Evolutionary conservation across 2,888 invertebrate genomes (phyloP).

Genomic region (Polymixis flavicincta): DNA sequence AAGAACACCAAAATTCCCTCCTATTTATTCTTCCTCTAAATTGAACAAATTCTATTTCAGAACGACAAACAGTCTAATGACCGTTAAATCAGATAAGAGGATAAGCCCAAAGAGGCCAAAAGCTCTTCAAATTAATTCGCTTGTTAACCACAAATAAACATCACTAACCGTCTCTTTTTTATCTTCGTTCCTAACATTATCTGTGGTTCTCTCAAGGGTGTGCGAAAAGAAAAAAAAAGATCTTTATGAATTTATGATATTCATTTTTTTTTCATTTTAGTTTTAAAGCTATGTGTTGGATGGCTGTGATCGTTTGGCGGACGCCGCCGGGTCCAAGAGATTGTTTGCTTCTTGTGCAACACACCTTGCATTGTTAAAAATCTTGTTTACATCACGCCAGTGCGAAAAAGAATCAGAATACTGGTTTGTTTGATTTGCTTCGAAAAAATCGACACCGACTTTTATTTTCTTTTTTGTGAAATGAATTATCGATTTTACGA

Average conservation of each 20-base stretch:
- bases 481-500: slow-evolving; percentile 1
- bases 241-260: slow-evolving; percentile 34
- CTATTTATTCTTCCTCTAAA: neutral
- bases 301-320: slow-evolving; percentile 82
- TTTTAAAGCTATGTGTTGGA: slow-evolving; percentile 27
- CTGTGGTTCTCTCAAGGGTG: slow-evolving; percentile 82
- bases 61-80: slow-evolving; percentile 50
- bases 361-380: slow-evolving; percentile 74
- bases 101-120: slow-evolving; percentile 50
- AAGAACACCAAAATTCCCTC: neutral
- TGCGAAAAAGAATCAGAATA: slow-evolving; percentile 72
- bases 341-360: slow-evolving; percentile 65
- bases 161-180: slow-evolving; percentile 68
- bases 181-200: slow-evolving; percentile 75
- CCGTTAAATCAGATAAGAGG: slow-evolving; percentile 64
- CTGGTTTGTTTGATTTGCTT: slow-evolving; percentile 48
- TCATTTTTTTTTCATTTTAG: slow-evolving; percentile 36
- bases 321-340: slow-evolving; percentile 77
- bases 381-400: slow-evolving; percentile 77
- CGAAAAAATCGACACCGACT: slow-evolving; percentile 27
- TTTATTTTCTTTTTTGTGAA: slow-evolving; percentile 43
- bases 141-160: slow-evolving; percentile 71
- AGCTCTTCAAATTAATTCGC: slow-evolving; percentile 68
- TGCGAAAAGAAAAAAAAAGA: slow-evolving; percentile 79
- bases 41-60: slow-evolving; percentile 20